Evolutionary conservation across 1,140 invertebrate species (phyloP).

Genomic region (Drosophila azteca): DNA sequence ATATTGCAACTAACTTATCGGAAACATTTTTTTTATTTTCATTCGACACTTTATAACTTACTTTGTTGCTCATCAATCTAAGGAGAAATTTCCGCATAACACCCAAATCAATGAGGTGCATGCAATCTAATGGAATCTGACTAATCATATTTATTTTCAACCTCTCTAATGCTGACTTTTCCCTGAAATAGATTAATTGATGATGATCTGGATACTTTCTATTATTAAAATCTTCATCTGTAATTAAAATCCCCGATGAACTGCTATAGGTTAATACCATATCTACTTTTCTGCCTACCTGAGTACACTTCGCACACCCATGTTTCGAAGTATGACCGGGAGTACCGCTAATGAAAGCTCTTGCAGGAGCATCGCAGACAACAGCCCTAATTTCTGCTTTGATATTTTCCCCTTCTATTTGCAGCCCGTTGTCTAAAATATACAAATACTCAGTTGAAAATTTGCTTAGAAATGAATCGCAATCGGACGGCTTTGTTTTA

Average conservation of each 20-base stretch:
- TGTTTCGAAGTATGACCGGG: slow-evolving; percentile 1
- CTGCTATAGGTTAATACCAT: background rate
- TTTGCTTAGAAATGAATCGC: too few relatives aligned
- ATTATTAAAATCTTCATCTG: background rate
- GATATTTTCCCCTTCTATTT: background rate
- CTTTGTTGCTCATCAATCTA: too few relatives aligned
- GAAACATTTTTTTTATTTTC: background rate
- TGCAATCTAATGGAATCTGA: slow-evolving; percentile 2
- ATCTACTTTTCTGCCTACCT: background rate
- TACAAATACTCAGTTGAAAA: background rate
- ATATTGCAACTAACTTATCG: background rate
- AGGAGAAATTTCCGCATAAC: too few relatives aligned
- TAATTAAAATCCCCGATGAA: background rate
- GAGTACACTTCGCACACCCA: slow-evolving; percentile 2
- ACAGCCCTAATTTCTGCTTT: slow-evolving; percentile 1
- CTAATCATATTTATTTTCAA: background rate
- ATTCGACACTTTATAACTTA: too few relatives aligned
- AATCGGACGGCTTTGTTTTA: too few relatives aligned
- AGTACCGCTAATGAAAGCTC: slow-evolving; percentile 6
- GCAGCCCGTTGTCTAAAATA: background rate
- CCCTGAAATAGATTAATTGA: background rate
- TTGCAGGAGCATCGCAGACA: slow-evolving; percentile 4
- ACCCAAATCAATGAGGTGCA: too few relatives aligned
- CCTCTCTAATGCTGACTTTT: background rate
- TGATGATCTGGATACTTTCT: background rate